Evolutionary conservation across 2,113 vertebrate genomes (phyloP).

Genomic region (Gallinago media): DNA sequence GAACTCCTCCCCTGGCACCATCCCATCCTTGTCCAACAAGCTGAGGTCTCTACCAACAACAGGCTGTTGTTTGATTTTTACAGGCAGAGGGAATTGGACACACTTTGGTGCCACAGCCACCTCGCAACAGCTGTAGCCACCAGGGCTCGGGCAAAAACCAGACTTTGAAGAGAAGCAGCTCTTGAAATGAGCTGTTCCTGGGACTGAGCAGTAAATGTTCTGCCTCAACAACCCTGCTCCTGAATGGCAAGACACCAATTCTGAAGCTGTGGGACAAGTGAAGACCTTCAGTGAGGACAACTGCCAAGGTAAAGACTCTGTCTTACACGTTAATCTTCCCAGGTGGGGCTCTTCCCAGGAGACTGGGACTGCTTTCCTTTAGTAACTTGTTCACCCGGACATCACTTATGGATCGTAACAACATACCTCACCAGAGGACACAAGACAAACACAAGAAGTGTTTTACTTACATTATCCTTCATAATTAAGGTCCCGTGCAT

Average conservation of each 20-base stretch:
- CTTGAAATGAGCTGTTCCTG: background rate
- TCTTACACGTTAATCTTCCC: background rate
- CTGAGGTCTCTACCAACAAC: background rate
- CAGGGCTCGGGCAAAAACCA: too few relatives aligned
- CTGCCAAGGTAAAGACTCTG: too few relatives aligned
- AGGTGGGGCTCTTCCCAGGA: background rate
- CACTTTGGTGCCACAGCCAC: background rate
- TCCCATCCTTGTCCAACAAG: background rate
- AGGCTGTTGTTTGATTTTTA: background rate
- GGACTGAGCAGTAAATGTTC: background rate
- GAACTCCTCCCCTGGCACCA: background rate
- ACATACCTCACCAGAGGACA: rapidly evolving
- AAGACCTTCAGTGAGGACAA: background rate
- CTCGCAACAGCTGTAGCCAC: background rate
- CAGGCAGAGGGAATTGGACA: too few relatives aligned
- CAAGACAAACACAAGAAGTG: too few relatives aligned
- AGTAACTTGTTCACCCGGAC: background rate
- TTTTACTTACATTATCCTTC: constrained; percentile 91
- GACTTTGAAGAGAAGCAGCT: background rate
- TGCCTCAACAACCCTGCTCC: background rate
- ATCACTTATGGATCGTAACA: rapidly evolving
- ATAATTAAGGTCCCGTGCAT: constrained; percentile 95
- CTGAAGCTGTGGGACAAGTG: background rate
- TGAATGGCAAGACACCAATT: background rate
- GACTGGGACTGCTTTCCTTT: rapidly evolving